phyloP scores from a whole-genome alignment of 2,113 vertebrate genomes.

The Rhinoderma darwinii region DNA sequence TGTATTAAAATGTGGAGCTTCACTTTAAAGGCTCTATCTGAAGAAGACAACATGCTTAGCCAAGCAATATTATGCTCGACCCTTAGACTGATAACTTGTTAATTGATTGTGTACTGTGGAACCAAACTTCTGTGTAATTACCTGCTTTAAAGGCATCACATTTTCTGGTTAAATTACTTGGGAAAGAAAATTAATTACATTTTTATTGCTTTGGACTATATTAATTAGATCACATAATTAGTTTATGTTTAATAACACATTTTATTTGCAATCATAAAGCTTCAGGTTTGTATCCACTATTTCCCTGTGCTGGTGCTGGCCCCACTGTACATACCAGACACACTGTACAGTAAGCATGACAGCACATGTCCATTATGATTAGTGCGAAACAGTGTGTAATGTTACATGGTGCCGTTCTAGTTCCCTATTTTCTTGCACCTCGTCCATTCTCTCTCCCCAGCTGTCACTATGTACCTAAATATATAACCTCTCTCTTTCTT shows the following conservation, averaged over 20 bases:
- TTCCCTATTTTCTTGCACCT: too few species aligned
- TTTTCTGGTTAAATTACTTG: constrained; percentile 14
- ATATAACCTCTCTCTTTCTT: too few species aligned
- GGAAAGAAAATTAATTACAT: neutral
- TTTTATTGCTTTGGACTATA: neutral
- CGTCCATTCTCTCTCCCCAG: too few species aligned
- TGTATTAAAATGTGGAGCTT: neutral
- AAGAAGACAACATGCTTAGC: neutral
- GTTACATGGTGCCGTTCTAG: too few species aligned
- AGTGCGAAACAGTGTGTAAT: too few species aligned
- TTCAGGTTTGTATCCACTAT: neutral
- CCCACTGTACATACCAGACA: too few species aligned
- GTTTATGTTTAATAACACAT: constrained; percentile 8
- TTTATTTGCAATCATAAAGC: constrained; percentile 2
- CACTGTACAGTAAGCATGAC: too few species aligned
- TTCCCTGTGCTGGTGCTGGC: neutral
- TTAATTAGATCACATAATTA: constrained; percentile 20
- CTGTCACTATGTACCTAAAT: too few species aligned
- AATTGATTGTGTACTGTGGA: neutral
- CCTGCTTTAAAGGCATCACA: constrained; percentile 5
- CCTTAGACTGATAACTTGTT: neutral
- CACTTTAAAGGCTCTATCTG: neutral
- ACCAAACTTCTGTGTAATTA: neutral
- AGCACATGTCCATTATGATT: neutral
- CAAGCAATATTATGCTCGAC: neutral